phyloP scores from a whole-genome alignment of 2,888 invertebrate genomes.

The Phalera bucephala region DNA sequence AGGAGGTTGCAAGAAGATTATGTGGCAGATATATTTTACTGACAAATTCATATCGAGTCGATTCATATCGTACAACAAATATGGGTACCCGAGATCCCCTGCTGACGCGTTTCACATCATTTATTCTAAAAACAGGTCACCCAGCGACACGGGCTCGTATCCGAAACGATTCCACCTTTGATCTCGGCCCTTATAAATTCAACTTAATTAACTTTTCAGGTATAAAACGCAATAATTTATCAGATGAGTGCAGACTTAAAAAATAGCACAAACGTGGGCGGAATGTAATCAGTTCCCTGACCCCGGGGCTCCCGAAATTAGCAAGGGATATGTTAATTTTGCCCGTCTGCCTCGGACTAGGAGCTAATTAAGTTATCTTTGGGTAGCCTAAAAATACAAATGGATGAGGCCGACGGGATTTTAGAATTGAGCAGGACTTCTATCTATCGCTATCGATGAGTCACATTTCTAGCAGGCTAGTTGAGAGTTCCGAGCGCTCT shows the following conservation, averaged over 20 bases:
- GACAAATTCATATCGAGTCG: neutral
- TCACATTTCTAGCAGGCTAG: no score
- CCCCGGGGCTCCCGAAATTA: constrained; percentile 23
- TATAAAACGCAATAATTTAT: constrained; percentile 37
- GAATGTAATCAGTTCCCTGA: constrained; percentile 21
- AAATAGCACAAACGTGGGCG: constrained; percentile 28
- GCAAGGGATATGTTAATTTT: constrained; percentile 35
- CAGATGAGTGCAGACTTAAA: constrained; percentile 31
- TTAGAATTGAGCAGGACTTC: no score
- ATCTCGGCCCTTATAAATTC: constrained; percentile 34
- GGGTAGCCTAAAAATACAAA: constrained; percentile 12
- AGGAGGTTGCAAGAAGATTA: neutral
- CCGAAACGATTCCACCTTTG: constrained; percentile 30
- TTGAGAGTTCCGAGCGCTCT: no score
- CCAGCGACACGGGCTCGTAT: constrained; percentile 21
- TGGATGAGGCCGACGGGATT: no score
- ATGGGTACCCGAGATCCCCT: neutral
- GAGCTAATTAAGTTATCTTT: constrained; percentile 22
- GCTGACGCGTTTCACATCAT: constrained; percentile 15
- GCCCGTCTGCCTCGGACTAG: constrained; percentile 21
- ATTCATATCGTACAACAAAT: neutral
- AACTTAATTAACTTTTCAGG: constrained; percentile 36
- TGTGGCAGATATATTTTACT: neutral
- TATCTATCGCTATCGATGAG: no score
- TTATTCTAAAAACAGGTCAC: constrained; percentile 25